A percentile compares a stretch with the other conserved stretches of the same genome.
phyloP scores from a whole-genome alignment of 2,797 vertebrate species.

The Pipistrellus pygmaeus region DNA sequence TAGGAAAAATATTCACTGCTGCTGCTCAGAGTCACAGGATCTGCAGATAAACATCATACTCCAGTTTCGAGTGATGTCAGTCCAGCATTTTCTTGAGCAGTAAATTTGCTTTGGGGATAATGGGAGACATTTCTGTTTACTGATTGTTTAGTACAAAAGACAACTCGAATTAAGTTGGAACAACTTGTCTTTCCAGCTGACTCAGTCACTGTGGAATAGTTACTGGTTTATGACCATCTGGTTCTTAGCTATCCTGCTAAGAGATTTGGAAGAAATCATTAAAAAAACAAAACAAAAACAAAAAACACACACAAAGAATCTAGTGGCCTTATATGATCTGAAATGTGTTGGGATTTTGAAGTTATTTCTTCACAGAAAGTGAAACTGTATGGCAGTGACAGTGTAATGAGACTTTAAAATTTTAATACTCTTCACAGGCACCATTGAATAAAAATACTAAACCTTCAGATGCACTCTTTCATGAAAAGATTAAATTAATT shows the following conservation, averaged over 20 bases:
- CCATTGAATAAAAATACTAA: slow-evolving; percentile 10
- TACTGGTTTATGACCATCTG: slow-evolving; percentile 60
- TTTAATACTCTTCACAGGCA: slow-evolving; percentile 40
- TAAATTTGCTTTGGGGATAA: slow-evolving; percentile 7
- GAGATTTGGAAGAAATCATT: slow-evolving; percentile 54
- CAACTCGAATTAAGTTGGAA: slow-evolving; percentile 26
- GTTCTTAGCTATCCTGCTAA: slow-evolving; percentile 53
- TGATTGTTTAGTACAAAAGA: slow-evolving; percentile 13
- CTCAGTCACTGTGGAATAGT: slow-evolving; percentile 27
- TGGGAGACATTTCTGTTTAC: slow-evolving; percentile 38
- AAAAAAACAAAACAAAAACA: background rate
- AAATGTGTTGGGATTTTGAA: slow-evolving; percentile 40
- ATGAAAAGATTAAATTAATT: slow-evolving; percentile 5
- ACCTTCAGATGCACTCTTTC: background rate
- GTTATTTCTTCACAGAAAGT: slow-evolving; percentile 50
- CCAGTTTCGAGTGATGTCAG: background rate
- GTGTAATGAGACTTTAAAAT: slow-evolving; percentile 39
- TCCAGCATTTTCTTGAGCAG: background rate
- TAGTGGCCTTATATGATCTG: slow-evolving; percentile 44
- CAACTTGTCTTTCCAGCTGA: slow-evolving; percentile 58
- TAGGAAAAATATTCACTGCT: background rate
- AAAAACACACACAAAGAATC: background rate
- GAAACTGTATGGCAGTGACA: background rate
- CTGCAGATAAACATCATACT: background rate
- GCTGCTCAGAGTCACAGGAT: background rate